phyloP scores from a whole-genome alignment of 2,888 invertebrate genomes.

The Hydrotaea cyrtoneurina region DNA sequence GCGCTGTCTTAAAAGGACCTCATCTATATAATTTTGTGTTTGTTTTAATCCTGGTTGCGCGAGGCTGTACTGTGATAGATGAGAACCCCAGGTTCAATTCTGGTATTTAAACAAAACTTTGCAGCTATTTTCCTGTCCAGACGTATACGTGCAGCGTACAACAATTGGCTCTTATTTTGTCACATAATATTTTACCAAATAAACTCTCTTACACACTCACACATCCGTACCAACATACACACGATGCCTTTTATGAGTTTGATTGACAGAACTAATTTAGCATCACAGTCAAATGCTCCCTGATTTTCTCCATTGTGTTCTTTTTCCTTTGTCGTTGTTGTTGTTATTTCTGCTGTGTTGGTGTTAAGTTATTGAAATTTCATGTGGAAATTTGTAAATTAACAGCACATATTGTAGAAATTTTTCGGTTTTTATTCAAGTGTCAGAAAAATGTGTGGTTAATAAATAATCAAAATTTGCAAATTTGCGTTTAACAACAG shows the following conservation, averaged over 20 bases:
- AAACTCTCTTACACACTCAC: background rate
- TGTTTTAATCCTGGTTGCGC: too few relatives aligned
- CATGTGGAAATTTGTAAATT: slow-evolving; percentile 33
- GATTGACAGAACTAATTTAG: slow-evolving; percentile 69
- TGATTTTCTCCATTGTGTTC: background rate
- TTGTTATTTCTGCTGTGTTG: slow-evolving; percentile 4
- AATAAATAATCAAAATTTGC: slow-evolving; percentile 33
- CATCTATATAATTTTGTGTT: too few relatives aligned
- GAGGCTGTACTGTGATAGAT: too few relatives aligned
- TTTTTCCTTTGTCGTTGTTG: slow-evolving; percentile 13
- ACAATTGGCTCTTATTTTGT: slow-evolving; percentile 41
- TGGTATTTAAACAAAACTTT: too few relatives aligned
- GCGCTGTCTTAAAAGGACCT: too few relatives aligned
- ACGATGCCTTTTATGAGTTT: slow-evolving; percentile 55
- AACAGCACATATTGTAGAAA: slow-evolving; percentile 35
- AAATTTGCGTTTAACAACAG: slow-evolving; percentile 14
- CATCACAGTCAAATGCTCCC: slow-evolving; percentile 57
- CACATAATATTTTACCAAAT: slow-evolving; percentile 37
- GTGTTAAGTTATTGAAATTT: slow-evolving; percentile 25
- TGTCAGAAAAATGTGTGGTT: slow-evolving; percentile 45
- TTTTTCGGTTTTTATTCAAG: slow-evolving; percentile 35
- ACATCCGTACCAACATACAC: background rate
- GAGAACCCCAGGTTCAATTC: too few relatives aligned
- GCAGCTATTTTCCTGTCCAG: too few relatives aligned
- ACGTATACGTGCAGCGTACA: background rate